A percentile compares a stretch with the other conserved stretches of the same genome.
phyloP scores from a whole-genome alignment of 2,113 vertebrate genomes.

The Hydropotes inermis region DNA sequence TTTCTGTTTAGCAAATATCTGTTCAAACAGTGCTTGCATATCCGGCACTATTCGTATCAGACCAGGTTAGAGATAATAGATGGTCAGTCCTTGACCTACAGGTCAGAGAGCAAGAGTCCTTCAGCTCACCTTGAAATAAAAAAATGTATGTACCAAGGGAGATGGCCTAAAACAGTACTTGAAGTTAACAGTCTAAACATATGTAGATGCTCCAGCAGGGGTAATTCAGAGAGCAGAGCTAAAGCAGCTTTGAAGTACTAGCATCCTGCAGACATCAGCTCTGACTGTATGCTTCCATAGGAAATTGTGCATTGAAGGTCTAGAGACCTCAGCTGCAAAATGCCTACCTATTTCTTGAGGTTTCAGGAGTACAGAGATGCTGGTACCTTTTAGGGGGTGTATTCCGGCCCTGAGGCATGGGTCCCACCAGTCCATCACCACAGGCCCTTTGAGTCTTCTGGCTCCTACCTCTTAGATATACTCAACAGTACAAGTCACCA shows the following conservation, averaged over 20 bases:
- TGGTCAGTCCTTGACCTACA: not conserved
- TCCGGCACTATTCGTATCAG: not conserved
- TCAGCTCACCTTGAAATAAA: not conserved
- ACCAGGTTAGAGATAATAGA: not conserved
- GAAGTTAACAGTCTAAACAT: not conserved
- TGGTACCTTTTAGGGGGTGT: accelerated
- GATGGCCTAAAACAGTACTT: not conserved
- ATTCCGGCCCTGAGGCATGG: not conserved
- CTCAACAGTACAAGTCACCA: not conserved
- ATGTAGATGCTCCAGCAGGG: not conserved
- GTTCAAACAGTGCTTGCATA: not conserved
- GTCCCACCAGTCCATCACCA: not conserved
- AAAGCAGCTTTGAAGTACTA: not conserved
- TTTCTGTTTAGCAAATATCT: not conserved
- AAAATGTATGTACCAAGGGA: not conserved
- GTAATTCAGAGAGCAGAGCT: not conserved
- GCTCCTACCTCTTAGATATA: not conserved
- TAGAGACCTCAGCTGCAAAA: not conserved
- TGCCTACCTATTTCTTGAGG: not conserved
- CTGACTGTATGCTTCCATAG: accelerated
- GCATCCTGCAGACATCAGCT: not conserved
- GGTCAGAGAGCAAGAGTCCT: not conserved
- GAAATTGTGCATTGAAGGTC: not conserved
- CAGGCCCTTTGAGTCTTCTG: not conserved
- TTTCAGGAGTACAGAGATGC: not conserved